These are phyloP conservation scores for Aurelia sp. DNA, from an alignment of 30 jellyfish, hydroid and myxozoan species.

Conservation along the genomic window DNA sequence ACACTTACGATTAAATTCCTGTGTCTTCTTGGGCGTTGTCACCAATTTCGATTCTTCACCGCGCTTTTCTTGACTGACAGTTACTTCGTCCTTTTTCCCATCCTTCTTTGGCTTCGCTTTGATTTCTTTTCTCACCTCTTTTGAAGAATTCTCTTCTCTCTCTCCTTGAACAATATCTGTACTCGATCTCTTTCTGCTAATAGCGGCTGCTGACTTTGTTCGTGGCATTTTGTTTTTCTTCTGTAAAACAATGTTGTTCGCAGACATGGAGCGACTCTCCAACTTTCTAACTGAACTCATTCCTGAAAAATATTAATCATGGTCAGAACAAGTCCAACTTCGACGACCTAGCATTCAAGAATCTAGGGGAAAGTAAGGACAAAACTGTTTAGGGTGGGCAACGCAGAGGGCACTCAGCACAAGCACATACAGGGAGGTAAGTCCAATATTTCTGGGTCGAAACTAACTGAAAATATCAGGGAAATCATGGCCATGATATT, in stretches of 20 bases:
- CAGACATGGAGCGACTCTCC: conserved; percentile 57
- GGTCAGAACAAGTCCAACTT: neutral
- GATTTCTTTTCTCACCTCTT: neutral
- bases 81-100: neutral
- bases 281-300: conserved; percentile 21
- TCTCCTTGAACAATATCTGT: conserved; percentile 3
- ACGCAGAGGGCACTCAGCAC: no score
- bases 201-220: conserved; percentile 59
- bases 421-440: no score
- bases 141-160: neutral
- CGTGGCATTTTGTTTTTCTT: conserved; percentile 54
- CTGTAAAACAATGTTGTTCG: conserved; percentile 18
- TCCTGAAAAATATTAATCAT: conserved; percentile 1
- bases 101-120: neutral
- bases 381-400: no score
- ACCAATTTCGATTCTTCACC: no score
- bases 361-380: no score
- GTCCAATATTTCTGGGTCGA: no score
- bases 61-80: no score
- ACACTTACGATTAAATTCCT: neutral
- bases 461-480: no score
- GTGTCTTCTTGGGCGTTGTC: neutral
- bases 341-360: no score
- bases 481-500: no score
- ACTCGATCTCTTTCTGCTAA: conserved; percentile 46